A percentile compares a stretch with the other conserved stretches of the same genome.
Evolutionary conservation across 2,797 vertebrate genomes (phyloP).

Genomic region (Alectoris magna): DNA sequence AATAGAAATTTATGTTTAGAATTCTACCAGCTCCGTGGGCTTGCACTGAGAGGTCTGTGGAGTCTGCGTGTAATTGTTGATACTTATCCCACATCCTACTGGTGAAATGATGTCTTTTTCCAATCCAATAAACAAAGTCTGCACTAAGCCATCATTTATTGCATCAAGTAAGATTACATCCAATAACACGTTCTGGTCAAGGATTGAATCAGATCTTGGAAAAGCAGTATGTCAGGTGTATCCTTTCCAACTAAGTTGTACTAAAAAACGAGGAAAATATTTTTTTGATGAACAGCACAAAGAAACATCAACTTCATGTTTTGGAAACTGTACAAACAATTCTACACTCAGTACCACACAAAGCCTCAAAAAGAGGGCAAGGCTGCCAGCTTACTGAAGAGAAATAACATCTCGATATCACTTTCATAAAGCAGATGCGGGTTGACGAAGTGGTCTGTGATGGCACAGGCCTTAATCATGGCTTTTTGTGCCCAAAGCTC

Average conservation of each 20-base stretch:
- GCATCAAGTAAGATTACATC: not conserved
- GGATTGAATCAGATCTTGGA: constrained; percentile 4
- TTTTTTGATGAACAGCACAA: not conserved
- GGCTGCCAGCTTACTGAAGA: not conserved
- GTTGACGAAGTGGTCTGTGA: not conserved
- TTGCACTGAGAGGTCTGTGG: not conserved
- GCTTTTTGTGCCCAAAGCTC: not conserved
- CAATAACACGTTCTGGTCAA: constrained; percentile 26
- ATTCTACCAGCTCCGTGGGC: not conserved
- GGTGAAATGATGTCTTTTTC: not conserved
- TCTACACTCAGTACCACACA: not conserved
- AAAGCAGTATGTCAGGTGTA: constrained; percentile 3
- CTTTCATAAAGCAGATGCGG: not conserved
- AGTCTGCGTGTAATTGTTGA: not conserved
- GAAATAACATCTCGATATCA: not conserved
- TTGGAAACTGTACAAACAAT: not conserved
- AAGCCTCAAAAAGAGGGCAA: not conserved
- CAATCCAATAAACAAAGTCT: not conserved
- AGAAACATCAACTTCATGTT: not conserved
- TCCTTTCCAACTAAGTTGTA: constrained; percentile 27
- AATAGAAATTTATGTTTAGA: not conserved
- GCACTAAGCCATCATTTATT: not conserved
- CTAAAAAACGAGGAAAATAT: not conserved
- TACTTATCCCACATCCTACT: not conserved
- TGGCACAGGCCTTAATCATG: not conserved